Conservation (phyloP, 2,797 vertebrate genomes). For the Falco biarmicus region DNA sequence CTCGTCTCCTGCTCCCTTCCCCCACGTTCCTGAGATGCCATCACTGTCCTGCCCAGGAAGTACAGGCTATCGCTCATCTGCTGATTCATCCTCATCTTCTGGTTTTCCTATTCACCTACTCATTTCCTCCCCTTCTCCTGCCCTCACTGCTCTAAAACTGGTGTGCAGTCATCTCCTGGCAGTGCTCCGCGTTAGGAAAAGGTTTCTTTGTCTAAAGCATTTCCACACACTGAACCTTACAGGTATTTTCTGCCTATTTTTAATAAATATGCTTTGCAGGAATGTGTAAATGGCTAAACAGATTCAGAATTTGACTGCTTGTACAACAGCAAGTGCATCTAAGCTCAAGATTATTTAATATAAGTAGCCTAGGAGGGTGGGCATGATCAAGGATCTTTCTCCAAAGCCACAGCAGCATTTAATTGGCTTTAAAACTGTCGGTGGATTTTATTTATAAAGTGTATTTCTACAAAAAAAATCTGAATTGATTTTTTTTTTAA, state of each 20-base stretch:
- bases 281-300: not conserved
- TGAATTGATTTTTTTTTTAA: not conserved
- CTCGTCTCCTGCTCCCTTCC: not conserved
- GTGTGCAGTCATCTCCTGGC: not conserved
- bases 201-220: not conserved
- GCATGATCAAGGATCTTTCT: not conserved
- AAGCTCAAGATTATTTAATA: not conserved
- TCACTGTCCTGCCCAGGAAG: constrained; percentile 58
- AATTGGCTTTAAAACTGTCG: not conserved
- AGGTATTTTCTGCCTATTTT: not conserved
- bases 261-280: not conserved
- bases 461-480: not conserved
- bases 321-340: not conserved
- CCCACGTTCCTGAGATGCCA: constrained; percentile 12
- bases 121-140: not conserved
- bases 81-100: constrained; percentile 20
- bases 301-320: not conserved
- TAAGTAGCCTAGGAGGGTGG: not conserved
- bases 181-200: not conserved
- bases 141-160: not conserved
- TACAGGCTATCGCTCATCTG: not conserved
- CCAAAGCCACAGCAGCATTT: not conserved
- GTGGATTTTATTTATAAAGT: not conserved
- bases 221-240: not conserved
- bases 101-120: not conserved